Percentiles rank a stretch among this genome's conserved stretches.
Conservation (phyloP, 2,888 invertebrate species). For the Watsonalla cultraria region DNA sequence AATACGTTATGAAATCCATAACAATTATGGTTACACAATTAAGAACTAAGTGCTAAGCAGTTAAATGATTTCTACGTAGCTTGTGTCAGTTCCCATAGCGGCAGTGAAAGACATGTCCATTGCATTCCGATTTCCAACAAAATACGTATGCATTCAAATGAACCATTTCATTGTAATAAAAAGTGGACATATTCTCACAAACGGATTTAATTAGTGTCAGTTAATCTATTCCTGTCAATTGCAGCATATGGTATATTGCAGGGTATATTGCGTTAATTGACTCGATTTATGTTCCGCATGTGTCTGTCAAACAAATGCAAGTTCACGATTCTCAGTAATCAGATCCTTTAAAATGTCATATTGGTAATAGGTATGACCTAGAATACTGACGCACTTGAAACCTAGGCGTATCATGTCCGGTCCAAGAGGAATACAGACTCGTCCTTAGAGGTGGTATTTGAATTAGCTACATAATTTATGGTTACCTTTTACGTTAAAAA, state of each 20-base stretch:
- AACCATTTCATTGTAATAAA: constrained; percentile 11
- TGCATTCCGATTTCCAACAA: constrained; percentile 15
- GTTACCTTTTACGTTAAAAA: no score
- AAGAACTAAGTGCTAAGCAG: neutral
- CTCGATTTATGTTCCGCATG: neutral
- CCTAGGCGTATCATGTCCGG: no score
- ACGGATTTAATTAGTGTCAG: constrained; percentile 5
- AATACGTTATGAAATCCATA: no score
- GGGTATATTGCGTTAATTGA: neutral
- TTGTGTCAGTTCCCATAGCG: constrained; percentile 57
- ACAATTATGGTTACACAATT: no score
- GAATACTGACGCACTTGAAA: no score
- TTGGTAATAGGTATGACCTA: no score
- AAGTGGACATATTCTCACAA: constrained; percentile 8
- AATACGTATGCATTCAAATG: constrained; percentile 11
- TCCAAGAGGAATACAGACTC: no score
- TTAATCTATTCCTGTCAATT: constrained; percentile 7
- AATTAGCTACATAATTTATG: no score
- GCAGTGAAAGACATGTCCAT: constrained; percentile 40
- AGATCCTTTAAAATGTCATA: no score
- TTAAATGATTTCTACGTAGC: constrained; percentile 33
- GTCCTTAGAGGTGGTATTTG: no score
- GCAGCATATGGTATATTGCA: neutral
- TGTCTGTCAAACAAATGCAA: neutral
- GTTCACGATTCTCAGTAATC: neutral